These are phyloP conservation scores for Oplegnathus fasciatus DNA, from an alignment of 2,113 vertebrate genomes.

Conservation along the genomic window DNA sequence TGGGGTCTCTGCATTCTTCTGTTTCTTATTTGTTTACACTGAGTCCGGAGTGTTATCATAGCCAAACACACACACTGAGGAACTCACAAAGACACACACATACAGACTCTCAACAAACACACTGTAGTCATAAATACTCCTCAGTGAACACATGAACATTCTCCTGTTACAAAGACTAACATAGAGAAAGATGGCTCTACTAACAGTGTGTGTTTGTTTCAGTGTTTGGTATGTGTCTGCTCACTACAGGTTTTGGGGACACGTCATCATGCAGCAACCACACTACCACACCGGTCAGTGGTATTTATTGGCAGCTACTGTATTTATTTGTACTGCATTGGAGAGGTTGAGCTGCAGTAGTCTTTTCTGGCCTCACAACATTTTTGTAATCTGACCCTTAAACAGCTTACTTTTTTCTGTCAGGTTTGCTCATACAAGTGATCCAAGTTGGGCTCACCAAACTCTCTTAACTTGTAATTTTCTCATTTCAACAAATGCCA, in stretches of 20 bases:
- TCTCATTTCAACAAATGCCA: neutral
- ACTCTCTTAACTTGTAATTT: neutral
- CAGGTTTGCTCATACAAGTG: neutral
- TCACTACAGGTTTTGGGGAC: neutral
- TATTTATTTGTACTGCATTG: neutral
- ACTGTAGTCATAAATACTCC: constrained; percentile 35
- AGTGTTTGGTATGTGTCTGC: constrained; percentile 13
- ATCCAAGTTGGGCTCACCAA: neutral
- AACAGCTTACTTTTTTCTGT: neutral
- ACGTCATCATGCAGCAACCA: neutral
- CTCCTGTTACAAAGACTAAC: constrained; percentile 30
- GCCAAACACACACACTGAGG: constrained; percentile 34
- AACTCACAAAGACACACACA: neutral
- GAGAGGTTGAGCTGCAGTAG: neutral
- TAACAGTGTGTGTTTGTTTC: constrained; percentile 11
- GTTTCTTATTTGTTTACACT: constrained; percentile 56
- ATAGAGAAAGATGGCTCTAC: neutral
- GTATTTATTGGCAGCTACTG: neutral
- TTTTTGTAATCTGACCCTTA: neutral
- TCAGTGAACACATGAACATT: constrained; percentile 39
- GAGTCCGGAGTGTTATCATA: constrained; percentile 43
- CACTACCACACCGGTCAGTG: neutral
- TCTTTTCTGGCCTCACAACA: neutral
- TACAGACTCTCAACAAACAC: constrained; percentile 11
- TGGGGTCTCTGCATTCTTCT: constrained; percentile 44